These are phyloP conservation scores for Tetramorium bicarinatum DNA, from an alignment of 2,888 invertebrate species.

Conservation along the genomic window DNA sequence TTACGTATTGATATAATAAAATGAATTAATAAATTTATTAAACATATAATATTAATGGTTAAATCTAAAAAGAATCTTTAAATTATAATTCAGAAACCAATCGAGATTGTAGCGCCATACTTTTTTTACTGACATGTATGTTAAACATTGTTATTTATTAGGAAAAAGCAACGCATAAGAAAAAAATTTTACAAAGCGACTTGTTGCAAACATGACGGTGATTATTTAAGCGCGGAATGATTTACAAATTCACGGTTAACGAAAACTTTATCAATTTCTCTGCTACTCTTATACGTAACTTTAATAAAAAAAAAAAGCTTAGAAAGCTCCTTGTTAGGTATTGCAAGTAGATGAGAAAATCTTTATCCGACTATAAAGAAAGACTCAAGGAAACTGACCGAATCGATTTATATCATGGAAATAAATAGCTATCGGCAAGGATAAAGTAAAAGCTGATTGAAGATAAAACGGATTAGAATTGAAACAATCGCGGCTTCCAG, in stretches of 20 bases:
- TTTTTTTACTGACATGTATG: too few species aligned
- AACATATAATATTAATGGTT: too few species aligned
- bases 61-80: too few species aligned
- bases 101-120: too few species aligned
- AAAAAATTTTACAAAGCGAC: background rate
- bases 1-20: background rate
- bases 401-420: constrained; percentile 10
- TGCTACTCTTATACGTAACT: background rate
- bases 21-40: constrained; percentile 11
- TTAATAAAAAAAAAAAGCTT: constrained; percentile 16
- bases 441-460: constrained; percentile 28
- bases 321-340: constrained; percentile 8
- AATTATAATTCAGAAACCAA: too few species aligned
- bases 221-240: background rate
- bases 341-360: background rate
- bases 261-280: background rate
- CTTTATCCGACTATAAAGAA: background rate
- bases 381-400: constrained; percentile 15
- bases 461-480: constrained; percentile 28
- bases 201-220: background rate
- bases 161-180: background rate
- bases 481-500: constrained; percentile 25
- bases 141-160: background rate
- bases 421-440: constrained; percentile 16
- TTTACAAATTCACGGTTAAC: constrained; percentile 17